Percentiles rank a stretch among this genome's conserved stretches.
phyloP scores from a whole-genome alignment of 2,797 vertebrate genomes.

The Coluber constrictor region DNA sequence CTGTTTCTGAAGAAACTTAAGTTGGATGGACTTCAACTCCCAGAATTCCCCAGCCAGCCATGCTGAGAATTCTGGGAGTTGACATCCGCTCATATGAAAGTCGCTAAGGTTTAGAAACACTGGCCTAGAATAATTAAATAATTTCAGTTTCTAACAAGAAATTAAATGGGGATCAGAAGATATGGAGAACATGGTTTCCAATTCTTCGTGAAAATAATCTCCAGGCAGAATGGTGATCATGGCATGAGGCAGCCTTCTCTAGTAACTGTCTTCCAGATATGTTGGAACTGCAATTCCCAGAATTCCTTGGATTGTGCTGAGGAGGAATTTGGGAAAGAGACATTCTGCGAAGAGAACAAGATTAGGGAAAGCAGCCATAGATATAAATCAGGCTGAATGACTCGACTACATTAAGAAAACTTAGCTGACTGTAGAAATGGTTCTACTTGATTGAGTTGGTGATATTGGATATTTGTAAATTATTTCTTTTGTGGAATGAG shows the following conservation, averaged over 20 bases:
- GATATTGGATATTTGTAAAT: background rate
- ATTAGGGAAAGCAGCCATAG: background rate
- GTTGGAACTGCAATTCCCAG: background rate
- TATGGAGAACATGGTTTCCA: background rate
- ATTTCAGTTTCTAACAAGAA: background rate
- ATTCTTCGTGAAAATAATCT: background rate
- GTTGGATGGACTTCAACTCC: background rate
- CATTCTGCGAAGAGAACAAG: background rate
- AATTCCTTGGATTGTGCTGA: background rate
- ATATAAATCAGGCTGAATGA: background rate
- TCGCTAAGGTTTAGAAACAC: background rate
- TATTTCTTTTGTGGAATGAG: background rate
- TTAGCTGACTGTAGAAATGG: background rate
- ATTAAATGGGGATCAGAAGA: background rate
- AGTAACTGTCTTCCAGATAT: background rate
- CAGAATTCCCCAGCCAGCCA: background rate
- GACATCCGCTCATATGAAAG: background rate
- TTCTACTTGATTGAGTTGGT: too few relatives aligned
- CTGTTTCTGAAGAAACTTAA: background rate
- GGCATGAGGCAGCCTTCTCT: background rate
- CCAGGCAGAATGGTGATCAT: background rate
- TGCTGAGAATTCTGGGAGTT: background rate
- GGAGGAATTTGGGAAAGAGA: background rate
- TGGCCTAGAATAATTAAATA: background rate
- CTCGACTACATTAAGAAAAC: background rate